Base-by-base conservation (phyloP, 2,888 invertebrate genomes). In the Papilio protenor region DNA sequence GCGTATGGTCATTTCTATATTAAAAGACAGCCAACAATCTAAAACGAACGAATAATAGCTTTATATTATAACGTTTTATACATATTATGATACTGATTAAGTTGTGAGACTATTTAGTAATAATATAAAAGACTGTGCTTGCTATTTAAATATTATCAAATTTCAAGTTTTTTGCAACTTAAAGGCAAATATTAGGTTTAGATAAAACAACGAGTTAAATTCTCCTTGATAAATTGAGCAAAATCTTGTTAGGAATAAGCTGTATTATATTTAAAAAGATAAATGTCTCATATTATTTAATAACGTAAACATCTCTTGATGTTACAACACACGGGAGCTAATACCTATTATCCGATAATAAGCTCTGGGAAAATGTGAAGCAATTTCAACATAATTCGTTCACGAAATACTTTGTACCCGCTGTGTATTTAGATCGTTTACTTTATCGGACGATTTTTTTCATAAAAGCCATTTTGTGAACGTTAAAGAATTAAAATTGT, bases 241-340 rank as follows among this genome's bases (percentile, higher is more conserved):
- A 23, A 27, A 61, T 18, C 27, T 64, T 64, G 16, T 27, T 64
- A 6, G 2, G 16, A 16, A 64, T 27, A 61, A 61, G 33, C 5
- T 27, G 21, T n/a, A 23, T 59, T 14, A 59, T 55, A 14, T 59
- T 23, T 14, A 59, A 16, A 40, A n/a, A 33, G 16, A 66, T 40
- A 64, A 64, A 33, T 33, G 40, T 40, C 16, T 33, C 66, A 40
- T 33, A 64, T 64, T 64, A 64, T 66, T 66, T 33, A 66, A 66
- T 33, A 40, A 11, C 18, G 40, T 40, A 18, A 18, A 66, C 66
- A 33, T 66, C 66, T 0, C 33, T 40, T 66, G 40, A 66, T 66
- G 66, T 66, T 66, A n/a, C 40, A 69, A 45, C 66, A 69, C 66
- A 69, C 66, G 66, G 40, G 45, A 69, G 66, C 21, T 69, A 69